Conservation (phyloP, 2,113 vertebrate species). For the Gavialis gangeticus region DNA sequence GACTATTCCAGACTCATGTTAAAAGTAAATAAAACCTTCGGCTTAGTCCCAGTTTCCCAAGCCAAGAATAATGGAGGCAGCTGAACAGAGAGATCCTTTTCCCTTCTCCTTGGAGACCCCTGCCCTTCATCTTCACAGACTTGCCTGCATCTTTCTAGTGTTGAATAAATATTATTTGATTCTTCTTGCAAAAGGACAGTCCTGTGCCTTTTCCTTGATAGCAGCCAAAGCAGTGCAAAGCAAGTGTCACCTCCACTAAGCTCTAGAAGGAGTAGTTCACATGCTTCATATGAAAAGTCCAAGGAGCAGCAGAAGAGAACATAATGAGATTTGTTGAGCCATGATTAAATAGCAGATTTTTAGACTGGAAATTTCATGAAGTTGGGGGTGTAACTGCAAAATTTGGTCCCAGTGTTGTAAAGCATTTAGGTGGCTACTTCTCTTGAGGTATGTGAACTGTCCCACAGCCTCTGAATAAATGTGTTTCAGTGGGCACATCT, state of each 20-base stretch:
- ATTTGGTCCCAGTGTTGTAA: conserved; percentile 29
- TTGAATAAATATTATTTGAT: background rate
- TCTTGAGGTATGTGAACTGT: background rate
- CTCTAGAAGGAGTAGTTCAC: background rate
- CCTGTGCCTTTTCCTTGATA: background rate
- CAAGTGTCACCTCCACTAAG: conserved; percentile 23
- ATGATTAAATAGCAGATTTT: conserved; percentile 57
- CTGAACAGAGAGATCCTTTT: background rate
- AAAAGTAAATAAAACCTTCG: background rate
- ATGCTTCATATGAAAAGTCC: background rate
- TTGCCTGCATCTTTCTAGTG: background rate
- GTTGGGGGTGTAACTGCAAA: conserved; percentile 45
- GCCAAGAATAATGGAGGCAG: background rate
- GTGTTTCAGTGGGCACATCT: background rate
- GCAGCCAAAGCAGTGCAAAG: background rate
- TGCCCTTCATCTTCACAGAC: background rate
- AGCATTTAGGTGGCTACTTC: conserved; percentile 42
- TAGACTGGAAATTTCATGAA: conserved; percentile 60
- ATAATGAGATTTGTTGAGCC: background rate
- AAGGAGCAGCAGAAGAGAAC: conserved; percentile 25
- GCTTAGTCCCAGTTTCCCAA: background rate
- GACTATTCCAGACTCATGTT: background rate
- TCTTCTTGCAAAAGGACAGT: background rate
- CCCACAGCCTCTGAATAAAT: background rate
- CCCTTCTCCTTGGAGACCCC: background rate